phyloP scores from a whole-genome alignment of 2,797 vertebrate species.

The Halcyon leucocephala region DNA sequence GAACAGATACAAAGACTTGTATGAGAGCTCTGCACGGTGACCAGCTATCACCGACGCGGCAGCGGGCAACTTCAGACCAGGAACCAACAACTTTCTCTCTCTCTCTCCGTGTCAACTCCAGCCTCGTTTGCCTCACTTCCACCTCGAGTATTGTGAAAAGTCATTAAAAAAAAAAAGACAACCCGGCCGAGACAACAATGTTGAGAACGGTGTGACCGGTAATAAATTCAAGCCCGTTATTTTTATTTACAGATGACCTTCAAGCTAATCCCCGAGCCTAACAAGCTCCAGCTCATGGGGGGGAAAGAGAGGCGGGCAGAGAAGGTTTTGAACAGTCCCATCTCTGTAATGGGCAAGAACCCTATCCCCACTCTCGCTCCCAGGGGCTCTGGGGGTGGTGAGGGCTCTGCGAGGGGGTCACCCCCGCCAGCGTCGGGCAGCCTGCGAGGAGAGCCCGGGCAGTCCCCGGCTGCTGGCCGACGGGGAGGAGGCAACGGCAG shows the following conservation, averaged over 20 bases:
- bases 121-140: background rate
- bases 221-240: conserved; percentile 35
- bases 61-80: background rate
- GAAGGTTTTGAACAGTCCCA: background rate
- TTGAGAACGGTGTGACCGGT: background rate
- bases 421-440: background rate
- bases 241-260: conserved; percentile 52
- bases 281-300: background rate
- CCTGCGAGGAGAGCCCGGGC: background rate
- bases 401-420: background rate
- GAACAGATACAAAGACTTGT: background rate
- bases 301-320: background rate
- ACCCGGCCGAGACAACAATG: background rate
- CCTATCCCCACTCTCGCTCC: too few relatives aligned
- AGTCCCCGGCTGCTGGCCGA: too few relatives aligned
- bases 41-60: rapidly evolving
- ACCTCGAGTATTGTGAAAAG: background rate
- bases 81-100: background rate
- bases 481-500: too few relatives aligned
- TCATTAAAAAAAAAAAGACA: background rate
- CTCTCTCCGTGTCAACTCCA: background rate
- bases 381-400: rapidly evolving
- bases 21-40: background rate
- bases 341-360: background rate
- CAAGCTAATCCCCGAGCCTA: background rate